Evolutionary conservation across 1,140 invertebrate species (phyloP), one percentile per base, ranked within the genome.

Genomic region (Tetramorium parvispinum): DNA sequence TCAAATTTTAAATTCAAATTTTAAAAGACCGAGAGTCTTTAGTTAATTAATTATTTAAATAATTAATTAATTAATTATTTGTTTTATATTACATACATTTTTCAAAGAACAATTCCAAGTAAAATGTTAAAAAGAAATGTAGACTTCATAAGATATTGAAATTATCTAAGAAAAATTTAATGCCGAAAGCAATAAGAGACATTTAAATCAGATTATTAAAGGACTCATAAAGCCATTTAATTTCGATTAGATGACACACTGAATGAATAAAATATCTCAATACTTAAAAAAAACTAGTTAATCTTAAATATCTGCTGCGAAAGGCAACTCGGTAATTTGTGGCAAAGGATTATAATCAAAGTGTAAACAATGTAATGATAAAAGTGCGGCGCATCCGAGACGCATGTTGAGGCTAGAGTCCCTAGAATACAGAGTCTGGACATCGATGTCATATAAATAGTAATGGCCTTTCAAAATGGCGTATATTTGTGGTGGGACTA

Each of bases 251-350:
- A 13, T 66, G 63, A 53, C 10, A 18, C 0, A 24, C 11, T 8
- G 27, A 13, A 51, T 51, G 10, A 40, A 51, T n/a, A 55, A 13
- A 43, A 1, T 11, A n/a, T 24, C n/a, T 6, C 1, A 49, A 27
- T n/a, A 37, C n/a, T 61, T n/a, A 71, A 73, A 7, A 71, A 57
- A 27, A 16, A 46, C 11, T 18, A 59, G 46, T 59, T 83, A 83
- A 71, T 73, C 40, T 59, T 40, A 13, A 59, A 37, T 24, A 40
- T 32, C 21, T 16, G 24, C 18, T 32, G 37, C 21, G 27, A 21
- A 73, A 49, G 79, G 49, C 73, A 59, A 82, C 46, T 43, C 24
- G 18, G 6, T 81, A 70, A 81, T 61, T 32, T 3, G 4, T 27
- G 24, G 16, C 18, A 21, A 46, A 71, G 49, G 13, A 55, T 49